A percentile compares a stretch with the other conserved stretches of the same genome.
phyloP scores from a whole-genome alignment of 2,113 vertebrate genomes.

The Rhipidura dahli region DNA sequence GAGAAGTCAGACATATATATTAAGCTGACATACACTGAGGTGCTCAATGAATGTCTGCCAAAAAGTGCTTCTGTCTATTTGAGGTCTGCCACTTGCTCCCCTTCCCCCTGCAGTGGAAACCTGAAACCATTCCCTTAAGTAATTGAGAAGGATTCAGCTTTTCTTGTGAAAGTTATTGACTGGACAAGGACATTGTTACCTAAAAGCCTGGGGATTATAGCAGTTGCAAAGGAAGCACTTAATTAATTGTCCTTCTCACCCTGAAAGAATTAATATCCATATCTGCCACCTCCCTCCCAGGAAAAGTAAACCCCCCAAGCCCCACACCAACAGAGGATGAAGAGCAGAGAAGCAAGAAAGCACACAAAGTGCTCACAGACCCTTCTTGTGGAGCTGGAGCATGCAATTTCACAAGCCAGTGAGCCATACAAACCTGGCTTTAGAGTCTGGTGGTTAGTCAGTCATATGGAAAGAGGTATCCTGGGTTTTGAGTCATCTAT shows the following conservation, averaged over 20 bases:
- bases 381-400: neutral
- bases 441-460: neutral
- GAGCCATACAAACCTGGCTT: neutral
- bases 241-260: neutral
- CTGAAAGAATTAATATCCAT: neutral
- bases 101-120: neutral
- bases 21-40: neutral
- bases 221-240: neutral
- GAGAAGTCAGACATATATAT: neutral
- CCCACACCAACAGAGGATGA: neutral
- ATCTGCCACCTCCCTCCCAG: neutral
- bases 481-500: neutral
- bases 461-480: slow-evolving; percentile 18
- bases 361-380: neutral
- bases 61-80: neutral
- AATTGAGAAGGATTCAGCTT: neutral
- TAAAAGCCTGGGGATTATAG: neutral
- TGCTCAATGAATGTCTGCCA: neutral
- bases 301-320: neutral
- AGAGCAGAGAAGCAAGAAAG: neutral
- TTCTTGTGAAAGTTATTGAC: neutral
- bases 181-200: neutral
- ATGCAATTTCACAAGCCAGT: slow-evolving; percentile 45
- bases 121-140: neutral
- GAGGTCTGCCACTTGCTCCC: neutral